These are phyloP conservation scores for Nipponacmea schrenckii DNA, from an alignment of 2,888 invertebrate species.

Conservation along the genomic window DNA sequence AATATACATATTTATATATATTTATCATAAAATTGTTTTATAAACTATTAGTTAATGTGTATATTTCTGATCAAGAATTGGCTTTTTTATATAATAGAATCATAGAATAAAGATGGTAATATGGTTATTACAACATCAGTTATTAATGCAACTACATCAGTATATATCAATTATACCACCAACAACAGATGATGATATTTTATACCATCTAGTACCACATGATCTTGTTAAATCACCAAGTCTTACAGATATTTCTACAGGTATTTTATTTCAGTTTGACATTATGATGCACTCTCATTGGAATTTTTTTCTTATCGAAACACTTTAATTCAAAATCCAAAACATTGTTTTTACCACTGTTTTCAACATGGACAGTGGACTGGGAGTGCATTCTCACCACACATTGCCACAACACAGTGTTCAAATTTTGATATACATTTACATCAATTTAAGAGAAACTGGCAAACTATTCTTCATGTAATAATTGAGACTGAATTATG, in stretches of 20 bases:
- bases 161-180: constrained; percentile 85
- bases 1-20: not conserved
- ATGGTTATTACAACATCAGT: constrained; percentile 89
- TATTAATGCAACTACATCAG: constrained; percentile 91
- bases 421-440: no score
- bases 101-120: constrained; percentile 77
- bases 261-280: constrained; percentile 24
- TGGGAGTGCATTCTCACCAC: no score
- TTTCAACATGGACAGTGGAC: no score
- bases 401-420: no score
- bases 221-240: constrained; percentile 48
- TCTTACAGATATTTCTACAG: constrained; percentile 55
- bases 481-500: no score
- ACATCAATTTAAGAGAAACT: no score
- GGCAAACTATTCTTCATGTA: no score
- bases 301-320: no score
- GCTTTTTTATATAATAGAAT: constrained; percentile 47
- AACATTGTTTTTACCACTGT: no score
- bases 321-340: no score
- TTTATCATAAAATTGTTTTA: not conserved
- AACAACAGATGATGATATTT: constrained; percentile 30
- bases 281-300: not conserved
- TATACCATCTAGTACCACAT: constrained; percentile 32
- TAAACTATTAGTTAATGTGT: no score
- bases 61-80: not conserved